These are phyloP conservation scores for Sarotherodon lohbergeri DNA, from an alignment of 2,113 vertebrate species.

Conservation along the genomic window DNA sequence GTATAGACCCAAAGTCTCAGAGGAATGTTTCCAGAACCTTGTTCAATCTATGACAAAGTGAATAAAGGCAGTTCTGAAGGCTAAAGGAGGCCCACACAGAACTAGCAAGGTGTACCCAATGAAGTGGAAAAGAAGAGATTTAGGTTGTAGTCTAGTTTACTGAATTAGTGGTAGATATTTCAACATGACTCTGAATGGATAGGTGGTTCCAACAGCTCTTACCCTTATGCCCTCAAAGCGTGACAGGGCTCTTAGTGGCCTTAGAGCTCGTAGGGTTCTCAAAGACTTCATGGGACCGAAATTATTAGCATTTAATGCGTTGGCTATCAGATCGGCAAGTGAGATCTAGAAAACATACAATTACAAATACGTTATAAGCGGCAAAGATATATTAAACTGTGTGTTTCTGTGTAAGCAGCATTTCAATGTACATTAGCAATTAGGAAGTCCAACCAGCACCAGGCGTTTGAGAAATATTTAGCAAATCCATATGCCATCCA, in stretches of 20 bases:
- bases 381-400: too few species aligned
- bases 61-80: neutral
- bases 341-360: conserved; percentile 79
- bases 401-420: neutral
- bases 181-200: neutral
- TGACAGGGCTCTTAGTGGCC: conserved; percentile 93
- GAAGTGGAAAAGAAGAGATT: neutral
- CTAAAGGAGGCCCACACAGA: neutral
- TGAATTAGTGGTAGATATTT: neutral
- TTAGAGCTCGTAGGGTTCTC: conserved; percentile 90
- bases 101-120: neutral
- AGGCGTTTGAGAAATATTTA: conserved; percentile 95
- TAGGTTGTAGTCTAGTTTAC: neutral
- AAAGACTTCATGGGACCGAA: conserved; percentile 91
- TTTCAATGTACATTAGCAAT: conserved; percentile 90
- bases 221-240: conserved; percentile 99
- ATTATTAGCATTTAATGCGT: conserved; percentile 81
- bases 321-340: conserved; percentile 88
- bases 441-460: conserved; percentile 98
- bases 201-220: conserved; percentile 64
- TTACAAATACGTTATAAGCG: too few species aligned
- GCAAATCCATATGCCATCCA: conserved; percentile 98
- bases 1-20: neutral
- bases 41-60: neutral
- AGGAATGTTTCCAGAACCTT: neutral